Conservation (phyloP, 2,113 vertebrate species). For the Pimephales promelas region DNA sequence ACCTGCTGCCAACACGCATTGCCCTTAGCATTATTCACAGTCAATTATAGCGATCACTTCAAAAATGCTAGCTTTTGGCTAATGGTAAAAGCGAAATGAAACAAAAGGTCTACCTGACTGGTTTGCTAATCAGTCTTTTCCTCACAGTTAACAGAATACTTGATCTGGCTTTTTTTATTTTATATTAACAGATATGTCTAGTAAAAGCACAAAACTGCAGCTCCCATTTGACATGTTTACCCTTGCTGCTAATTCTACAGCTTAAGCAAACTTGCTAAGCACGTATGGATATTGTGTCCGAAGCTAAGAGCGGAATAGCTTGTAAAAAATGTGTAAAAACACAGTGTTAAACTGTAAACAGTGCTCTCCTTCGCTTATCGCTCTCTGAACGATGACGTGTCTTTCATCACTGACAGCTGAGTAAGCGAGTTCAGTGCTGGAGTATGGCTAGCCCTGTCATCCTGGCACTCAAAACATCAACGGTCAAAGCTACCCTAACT, state of each 20-base stretch:
- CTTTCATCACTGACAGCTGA: conserved; percentile 41
- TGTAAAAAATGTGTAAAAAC: conserved; percentile 57
- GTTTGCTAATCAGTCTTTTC: conserved; percentile 37
- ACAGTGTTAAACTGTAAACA: conserved; percentile 63
- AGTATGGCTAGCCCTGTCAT: conserved; percentile 58
- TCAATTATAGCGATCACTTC: conserved; percentile 44
- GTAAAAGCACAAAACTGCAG: conserved; percentile 21
- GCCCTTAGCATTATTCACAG: conserved; percentile 52
- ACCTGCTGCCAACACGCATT: conserved; percentile 42
- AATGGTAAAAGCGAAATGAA: conserved; percentile 42
- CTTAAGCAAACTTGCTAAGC: conserved; percentile 40
- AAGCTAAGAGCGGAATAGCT: conserved; percentile 56
- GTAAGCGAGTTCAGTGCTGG: conserved; percentile 48
- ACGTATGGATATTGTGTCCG: conserved; percentile 43
- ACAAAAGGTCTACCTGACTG: conserved; percentile 31
- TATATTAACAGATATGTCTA: background rate
- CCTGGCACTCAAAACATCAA: conserved; percentile 40
- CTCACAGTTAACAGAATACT: conserved; percentile 31
- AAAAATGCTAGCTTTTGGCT: conserved; percentile 39
- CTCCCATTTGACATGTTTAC: background rate
- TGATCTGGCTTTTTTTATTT: background rate
- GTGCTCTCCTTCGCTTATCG: conserved; percentile 54
- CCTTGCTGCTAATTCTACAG: conserved; percentile 43
- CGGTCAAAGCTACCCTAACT: conserved; percentile 23
- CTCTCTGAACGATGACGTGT: conserved; percentile 43